Evolutionary conservation across 1,140 invertebrate genomes (phyloP), one percentile per base, ranked within the genome.

Genomic region (Polypedilum pembai): DNA sequence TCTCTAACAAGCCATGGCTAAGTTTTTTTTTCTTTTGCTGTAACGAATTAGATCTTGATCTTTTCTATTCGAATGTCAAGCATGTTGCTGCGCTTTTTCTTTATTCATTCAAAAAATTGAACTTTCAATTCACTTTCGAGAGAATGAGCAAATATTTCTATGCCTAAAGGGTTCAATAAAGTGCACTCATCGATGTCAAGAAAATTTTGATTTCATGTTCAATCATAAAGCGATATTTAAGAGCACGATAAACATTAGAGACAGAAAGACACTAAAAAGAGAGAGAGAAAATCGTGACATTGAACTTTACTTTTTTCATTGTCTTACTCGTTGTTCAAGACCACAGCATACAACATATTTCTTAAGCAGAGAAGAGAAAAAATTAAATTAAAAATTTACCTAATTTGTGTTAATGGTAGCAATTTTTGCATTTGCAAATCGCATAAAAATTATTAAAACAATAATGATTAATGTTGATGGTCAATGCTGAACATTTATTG

Each of bases 61-160:
- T 56, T 56, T 56, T 56, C 45, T n/a, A 56, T 56, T 56, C n/a
- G 45, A 56, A 56, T 56, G 45, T 56, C 45, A 56, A 56, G 45
- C 45, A 56, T 56, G 45, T 56, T 56, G 45, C 45, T 56, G 45
- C 45, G 45, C 45, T 56, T 56, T 12, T n/a, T 4, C 45, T 5
- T 56, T 15, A n/a, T 56, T 56, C 12, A 56, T n/a, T 56, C 3
- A n/a, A 56, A 56, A n/a, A 56, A 56, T 4, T 56, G 45, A 56
- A 56, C 12, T 56, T 56, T 56, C n/a, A 56, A 56, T 56, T 56
- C 45, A 56, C 45, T 56, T 56, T 56, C 45, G n/a, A 56, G 8
- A 45, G n/a, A n/a, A 56, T 56, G n/a, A 56, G 4, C 3, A 56
- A 56, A n/a, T 4, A 56, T 33, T 33, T 33, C 1, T 33, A 33